Evolutionary conservation across 2,113 vertebrate species (phyloP).

Genomic region (Dicaeum eximium): DNA sequence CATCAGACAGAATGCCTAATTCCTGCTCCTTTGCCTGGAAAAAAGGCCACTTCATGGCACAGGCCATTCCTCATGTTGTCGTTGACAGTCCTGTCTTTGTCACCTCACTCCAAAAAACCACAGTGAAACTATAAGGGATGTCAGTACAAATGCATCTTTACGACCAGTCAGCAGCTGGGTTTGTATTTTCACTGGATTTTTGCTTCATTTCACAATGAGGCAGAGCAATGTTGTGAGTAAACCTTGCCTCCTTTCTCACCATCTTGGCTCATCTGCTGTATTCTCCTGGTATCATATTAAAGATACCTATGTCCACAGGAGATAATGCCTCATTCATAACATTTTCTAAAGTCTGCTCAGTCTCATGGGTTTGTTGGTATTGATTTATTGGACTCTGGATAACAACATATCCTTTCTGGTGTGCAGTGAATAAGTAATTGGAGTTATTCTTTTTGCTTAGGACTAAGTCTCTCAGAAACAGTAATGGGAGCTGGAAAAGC

Average conservation of each 20-base stretch:
- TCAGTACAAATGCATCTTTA: background rate
- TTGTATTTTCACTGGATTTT: background rate
- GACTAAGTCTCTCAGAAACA: background rate
- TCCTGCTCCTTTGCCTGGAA: background rate
- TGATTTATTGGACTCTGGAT: background rate
- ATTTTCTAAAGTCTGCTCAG: background rate
- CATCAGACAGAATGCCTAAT: background rate
- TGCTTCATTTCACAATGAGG: no score
- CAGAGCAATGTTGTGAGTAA: background rate
- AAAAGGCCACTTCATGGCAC: background rate
- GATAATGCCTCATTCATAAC: background rate
- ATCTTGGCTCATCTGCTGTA: background rate
- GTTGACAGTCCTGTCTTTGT: background rate
- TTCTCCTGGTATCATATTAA: background rate
- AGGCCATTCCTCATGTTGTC: rapidly evolving
- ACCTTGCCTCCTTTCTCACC: background rate
- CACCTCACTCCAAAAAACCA: background rate
- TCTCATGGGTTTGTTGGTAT: background rate
- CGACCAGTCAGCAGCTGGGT: rapidly evolving
- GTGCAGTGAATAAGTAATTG: background rate
- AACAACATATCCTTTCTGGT: background rate
- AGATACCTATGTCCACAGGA: background rate
- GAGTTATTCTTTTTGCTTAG: background rate
- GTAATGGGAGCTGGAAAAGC: background rate
- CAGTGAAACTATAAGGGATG: background rate